Percentiles rank a stretch among this genome's conserved stretches.
Conservation (phyloP, 2,888 invertebrate species). For the Tipula confusa region DNA sequence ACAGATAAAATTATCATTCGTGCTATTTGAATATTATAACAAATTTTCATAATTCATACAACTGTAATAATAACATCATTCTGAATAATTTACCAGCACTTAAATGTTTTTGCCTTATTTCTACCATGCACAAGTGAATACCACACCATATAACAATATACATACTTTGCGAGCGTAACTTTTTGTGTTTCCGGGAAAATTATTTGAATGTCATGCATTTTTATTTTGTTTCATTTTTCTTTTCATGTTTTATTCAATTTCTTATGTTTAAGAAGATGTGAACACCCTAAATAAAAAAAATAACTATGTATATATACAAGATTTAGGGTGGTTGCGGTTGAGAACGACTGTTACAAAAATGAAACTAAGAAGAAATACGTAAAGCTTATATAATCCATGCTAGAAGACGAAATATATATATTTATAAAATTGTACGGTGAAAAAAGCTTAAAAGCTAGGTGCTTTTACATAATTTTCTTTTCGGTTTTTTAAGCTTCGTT, state of each 20-base stretch:
- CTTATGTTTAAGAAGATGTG: not conserved
- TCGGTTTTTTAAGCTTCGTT: not conserved
- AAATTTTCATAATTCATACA: conserved; percentile 20
- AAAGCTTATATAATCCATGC: not conserved
- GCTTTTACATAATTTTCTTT: not conserved
- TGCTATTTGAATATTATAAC: not conserved
- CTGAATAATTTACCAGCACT: conserved; percentile 3
- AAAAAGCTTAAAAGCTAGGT: conserved; percentile 20
- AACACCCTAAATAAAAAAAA: not conserved
- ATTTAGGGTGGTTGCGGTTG: not conserved
- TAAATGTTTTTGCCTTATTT: not conserved
- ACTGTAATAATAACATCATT: conserved; percentile 13
- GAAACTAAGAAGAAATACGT: not conserved
- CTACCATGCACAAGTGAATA: not conserved
- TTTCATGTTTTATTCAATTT: conserved; percentile 4
- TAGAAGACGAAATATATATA: not conserved
- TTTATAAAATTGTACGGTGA: not conserved
- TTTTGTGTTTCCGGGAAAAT: not conserved
- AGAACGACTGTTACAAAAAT: not conserved
- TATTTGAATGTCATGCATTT: conserved; percentile 9
- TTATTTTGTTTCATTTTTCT: too few species aligned
- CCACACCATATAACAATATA: not conserved
- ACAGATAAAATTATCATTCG: not conserved
- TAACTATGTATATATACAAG: not conserved
- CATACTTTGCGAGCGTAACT: not conserved